Conservation (phyloP, 2,888 invertebrate genomes). For the Eristalis pertinax region DNA sequence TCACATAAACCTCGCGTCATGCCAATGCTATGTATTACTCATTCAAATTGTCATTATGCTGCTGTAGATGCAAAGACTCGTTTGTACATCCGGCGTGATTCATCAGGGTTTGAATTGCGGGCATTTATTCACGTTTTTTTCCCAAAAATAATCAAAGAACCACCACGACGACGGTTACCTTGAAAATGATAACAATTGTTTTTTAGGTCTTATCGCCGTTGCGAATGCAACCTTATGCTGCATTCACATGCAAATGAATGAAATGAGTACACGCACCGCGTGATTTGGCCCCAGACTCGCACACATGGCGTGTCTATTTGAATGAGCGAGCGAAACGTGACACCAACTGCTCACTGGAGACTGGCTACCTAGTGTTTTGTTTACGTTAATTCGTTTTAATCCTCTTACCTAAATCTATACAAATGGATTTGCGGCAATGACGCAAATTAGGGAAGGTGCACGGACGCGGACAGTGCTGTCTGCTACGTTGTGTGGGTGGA, state of each 20-base stretch:
- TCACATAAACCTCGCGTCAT: neutral
- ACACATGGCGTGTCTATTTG: neutral
- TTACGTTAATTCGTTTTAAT: neutral
- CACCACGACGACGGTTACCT: neutral
- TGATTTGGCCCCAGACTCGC: neutral
- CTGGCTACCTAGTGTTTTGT: neutral
- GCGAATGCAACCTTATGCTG: neutral
- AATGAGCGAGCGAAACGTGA: neutral
- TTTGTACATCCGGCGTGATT: neutral
- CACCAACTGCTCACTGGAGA: neutral
- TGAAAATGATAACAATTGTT: neutral
- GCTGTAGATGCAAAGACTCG: neutral
- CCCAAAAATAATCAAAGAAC: neutral
- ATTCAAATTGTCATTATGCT: neutral
- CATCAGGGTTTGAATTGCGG: neutral
- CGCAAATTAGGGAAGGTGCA: neutral
- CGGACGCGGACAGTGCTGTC: neutral
- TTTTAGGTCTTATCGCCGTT: neutral
- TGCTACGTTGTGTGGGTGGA: neutral
- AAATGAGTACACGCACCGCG: neutral
- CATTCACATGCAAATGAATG: neutral
- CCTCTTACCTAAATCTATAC: neutral
- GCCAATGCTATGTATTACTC: neutral
- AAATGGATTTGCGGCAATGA: neutral
- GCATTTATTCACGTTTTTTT: neutral